phyloP scores from a whole-genome alignment of 2,797 vertebrate genomes.

The Percopsis omiscomaycus region DNA sequence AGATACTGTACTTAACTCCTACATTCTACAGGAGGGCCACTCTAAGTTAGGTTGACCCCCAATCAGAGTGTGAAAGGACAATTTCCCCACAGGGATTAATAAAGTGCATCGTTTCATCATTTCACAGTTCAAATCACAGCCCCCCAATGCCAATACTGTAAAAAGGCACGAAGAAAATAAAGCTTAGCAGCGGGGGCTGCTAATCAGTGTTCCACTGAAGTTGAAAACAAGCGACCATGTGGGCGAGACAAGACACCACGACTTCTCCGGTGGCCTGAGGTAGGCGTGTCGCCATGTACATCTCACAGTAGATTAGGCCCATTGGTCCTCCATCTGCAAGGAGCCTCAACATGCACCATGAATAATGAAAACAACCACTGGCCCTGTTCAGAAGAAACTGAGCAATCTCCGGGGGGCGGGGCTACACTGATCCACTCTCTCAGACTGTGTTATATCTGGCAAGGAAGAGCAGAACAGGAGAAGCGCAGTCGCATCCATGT shows the following conservation, averaged over 20 bases:
- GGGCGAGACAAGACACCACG: constrained; percentile 8
- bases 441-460: constrained; percentile 46
- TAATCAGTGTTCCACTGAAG: constrained; percentile 16
- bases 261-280: constrained; percentile 48
- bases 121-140: constrained; percentile 3
- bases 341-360: constrained; percentile 68
- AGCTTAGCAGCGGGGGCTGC: constrained; percentile 7
- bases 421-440: constrained; percentile 64
- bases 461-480: too few relatives aligned
- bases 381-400: constrained; percentile 66
- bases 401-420: constrained; percentile 63
- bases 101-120: too few relatives aligned
- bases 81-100: neutral
- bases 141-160: constrained; percentile 16
- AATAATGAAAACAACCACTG: constrained; percentile 72
- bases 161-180: constrained; percentile 9
- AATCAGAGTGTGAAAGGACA: too few relatives aligned
- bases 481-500: constrained; percentile 50
- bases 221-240: constrained; percentile 23
- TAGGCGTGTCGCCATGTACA: constrained; percentile 43
- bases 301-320: constrained; percentile 70
- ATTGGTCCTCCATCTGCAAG: constrained; percentile 65
- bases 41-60: too few relatives aligned
- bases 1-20: too few relatives aligned
- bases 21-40: too few relatives aligned